Conservation (phyloP, 2,113 vertebrate species). For the Picathartes gymnocephalus region DNA sequence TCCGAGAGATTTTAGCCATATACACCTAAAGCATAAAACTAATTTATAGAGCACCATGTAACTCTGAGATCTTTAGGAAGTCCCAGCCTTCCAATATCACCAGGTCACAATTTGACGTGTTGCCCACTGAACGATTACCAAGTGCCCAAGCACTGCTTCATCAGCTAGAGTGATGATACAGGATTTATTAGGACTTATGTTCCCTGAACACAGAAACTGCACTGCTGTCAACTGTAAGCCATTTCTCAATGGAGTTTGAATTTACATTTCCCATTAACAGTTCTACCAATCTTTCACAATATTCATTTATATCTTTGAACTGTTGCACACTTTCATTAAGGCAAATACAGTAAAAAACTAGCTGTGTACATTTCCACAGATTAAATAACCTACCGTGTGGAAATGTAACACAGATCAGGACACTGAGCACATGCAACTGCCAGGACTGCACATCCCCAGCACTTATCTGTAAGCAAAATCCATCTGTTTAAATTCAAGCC, state of each 20-base stretch:
- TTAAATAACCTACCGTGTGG: background rate
- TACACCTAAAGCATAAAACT: background rate
- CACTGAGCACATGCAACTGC: background rate
- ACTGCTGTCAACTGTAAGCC: background rate
- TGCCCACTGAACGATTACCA: background rate
- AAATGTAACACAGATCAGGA: background rate
- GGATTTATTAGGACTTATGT: background rate
- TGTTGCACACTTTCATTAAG: background rate
- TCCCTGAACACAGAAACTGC: background rate
- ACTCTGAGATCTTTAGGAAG: background rate
- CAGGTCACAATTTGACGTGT: background rate
- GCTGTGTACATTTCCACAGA: background rate
- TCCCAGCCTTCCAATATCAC: background rate
- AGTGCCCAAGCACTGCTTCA: background rate
- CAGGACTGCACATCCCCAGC: background rate
- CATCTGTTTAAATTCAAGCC: background rate
- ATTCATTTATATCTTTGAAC: background rate
- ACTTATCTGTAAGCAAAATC: background rate
- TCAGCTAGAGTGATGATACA: background rate
- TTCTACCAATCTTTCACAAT: background rate
- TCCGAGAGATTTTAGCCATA: background rate
- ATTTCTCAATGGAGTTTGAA: background rate
- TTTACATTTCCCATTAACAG: background rate
- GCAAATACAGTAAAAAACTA: background rate
- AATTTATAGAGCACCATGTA: accelerated